Evolutionary conservation across 2,113 vertebrate species (phyloP), one percentile per base, ranked within the genome.

Genomic region (Protomyctophum bolini): DNA sequence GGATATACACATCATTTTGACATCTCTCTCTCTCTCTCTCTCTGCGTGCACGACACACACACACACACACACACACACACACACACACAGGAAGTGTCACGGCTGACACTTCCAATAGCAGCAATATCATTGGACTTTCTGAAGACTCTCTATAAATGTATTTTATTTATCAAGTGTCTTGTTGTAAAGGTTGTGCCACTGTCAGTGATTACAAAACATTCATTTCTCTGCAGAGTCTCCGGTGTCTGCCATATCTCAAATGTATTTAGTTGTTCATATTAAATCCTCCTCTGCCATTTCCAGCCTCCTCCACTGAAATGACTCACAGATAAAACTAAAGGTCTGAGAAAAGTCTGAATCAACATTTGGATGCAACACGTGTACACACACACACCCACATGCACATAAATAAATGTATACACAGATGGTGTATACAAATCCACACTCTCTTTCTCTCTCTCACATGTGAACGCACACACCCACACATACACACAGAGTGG

Each of bases 281-380:
- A 73, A 70, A 78, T 74, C 85, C 80, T 72, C 15, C 68, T 70
- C 73, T 54, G 64, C 81, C 68, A 75, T 78, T 74, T 56, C 9
- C 3, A 55, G 70, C 68, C 66, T 76, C 29, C 72, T 46, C 52
- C 68, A 33, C 61, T 63, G 9, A 58, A 47, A 47, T 57, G 41
- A 83, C 28, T 81, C 76, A 73, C 60, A 58, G n/a, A 54, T 54
- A n/a, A 12, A 12, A 41, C 33, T 41, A 41, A 54, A 54, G n/a
- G n/a, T 6, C 10, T 10, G 51, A 6, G 10, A 10, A 54, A 4
- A 54, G 12, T 12, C n/a, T n/a, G 51, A 54, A 54, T 54, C 51
- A 54, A 12, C 12, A 54, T 41, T 41, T 41, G 33, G 33, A 41
- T 41, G 10, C 33, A n/a, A 49, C 47, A 63, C 47, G n/a, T 28